phyloP scores from a whole-genome alignment of 1,140 invertebrate genomes.

The Drosophila pallidifrons region DNA sequence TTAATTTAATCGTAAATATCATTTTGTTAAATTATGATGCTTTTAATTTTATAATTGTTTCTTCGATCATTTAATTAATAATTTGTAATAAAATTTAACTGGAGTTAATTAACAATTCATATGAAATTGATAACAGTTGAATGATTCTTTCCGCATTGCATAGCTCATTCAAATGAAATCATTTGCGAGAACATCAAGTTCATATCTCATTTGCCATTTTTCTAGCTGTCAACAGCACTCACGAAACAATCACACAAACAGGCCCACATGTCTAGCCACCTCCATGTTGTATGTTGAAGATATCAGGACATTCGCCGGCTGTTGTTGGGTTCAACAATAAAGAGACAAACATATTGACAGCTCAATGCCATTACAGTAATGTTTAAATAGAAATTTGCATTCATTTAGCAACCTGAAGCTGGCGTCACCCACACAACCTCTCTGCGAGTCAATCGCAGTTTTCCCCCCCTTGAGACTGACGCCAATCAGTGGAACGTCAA shows the following conservation, averaged over 20 bases:
- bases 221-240: slow-evolving; percentile 71
- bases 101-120: not conserved
- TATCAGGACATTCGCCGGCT: not conserved
- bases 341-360: slow-evolving; percentile 80
- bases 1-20: too few species aligned
- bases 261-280: slow-evolving; percentile 9
- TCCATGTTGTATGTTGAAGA: not conserved
- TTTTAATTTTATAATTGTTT: too few species aligned
- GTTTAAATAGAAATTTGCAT: slow-evolving; percentile 83
- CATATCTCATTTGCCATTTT: slow-evolving; percentile 70
- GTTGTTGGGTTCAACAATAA: slow-evolving; percentile 57
- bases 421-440: slow-evolving; percentile 32
- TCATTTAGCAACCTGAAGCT: slow-evolving; percentile 60
- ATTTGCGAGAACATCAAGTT: slow-evolving; percentile 46
- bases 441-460: not conserved
- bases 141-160: not conserved
- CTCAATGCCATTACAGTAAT: slow-evolving; percentile 79
- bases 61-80: too few species aligned
- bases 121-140: not conserved
- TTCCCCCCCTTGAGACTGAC: slow-evolving; percentile 23
- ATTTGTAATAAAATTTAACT: too few species aligned
- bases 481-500: slow-evolving; percentile 74
- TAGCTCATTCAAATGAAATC: slow-evolving; percentile 50
- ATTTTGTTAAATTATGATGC: too few species aligned
- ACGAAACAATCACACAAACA: slow-evolving; percentile 30